Conservation (phyloP, 2,113 vertebrate species). For the Caloenas nicobarica region DNA sequence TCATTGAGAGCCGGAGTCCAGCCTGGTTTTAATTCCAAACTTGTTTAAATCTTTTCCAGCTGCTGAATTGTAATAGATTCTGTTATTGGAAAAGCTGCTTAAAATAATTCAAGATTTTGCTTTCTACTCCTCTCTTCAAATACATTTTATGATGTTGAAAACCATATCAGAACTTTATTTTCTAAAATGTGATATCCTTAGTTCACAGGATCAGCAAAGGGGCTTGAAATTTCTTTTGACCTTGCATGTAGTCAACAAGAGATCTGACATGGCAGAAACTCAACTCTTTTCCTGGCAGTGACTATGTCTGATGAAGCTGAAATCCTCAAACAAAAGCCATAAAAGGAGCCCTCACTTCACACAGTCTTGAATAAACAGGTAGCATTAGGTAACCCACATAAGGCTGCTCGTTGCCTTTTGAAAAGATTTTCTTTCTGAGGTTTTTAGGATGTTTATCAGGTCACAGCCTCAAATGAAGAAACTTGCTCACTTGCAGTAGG, state of each 20-base stretch:
- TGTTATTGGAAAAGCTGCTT: not conserved
- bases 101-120: slow-evolving; percentile 1
- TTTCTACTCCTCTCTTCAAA: slow-evolving; percentile 6
- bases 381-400: slow-evolving; percentile 18
- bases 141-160: not conserved
- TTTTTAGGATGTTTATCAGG: not conserved
- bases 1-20: not conserved
- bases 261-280: slow-evolving; percentile 20
- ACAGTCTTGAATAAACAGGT: slow-evolving; percentile 28
- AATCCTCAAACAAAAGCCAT: slow-evolving; percentile 31
- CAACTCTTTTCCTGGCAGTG: not conserved
- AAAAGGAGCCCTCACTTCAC: slow-evolving; percentile 15
- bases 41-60: not conserved
- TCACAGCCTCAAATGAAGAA: not conserved
- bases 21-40: not conserved
- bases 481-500: not conserved
- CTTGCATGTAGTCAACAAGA: slow-evolving; percentile 31
- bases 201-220: slow-evolving; percentile 46
- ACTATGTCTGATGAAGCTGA: slow-evolving; percentile 21
- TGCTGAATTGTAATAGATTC: not conserved
- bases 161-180: not conserved
- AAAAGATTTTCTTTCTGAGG: not conserved
- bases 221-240: slow-evolving; percentile 42
- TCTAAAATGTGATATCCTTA: slow-evolving; percentile 3
- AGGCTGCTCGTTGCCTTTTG: slow-evolving; percentile 21